These are phyloP conservation scores for Cerceris ruficornis DNA, from an alignment of 2,888 invertebrate species.

Conservation along the genomic window DNA sequence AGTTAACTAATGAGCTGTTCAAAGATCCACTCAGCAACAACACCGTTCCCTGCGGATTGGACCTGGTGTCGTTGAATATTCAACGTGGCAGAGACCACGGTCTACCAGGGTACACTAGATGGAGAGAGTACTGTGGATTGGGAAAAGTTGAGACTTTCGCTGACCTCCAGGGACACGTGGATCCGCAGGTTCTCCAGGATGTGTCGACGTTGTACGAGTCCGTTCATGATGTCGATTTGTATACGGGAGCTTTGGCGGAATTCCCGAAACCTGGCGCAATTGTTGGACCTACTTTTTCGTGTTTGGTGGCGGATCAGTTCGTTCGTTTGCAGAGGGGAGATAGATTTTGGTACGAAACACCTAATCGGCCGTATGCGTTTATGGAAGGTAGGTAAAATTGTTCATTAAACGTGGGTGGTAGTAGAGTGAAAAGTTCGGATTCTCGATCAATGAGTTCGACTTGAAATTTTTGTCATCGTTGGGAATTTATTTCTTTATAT, in stretches of 20 bases:
- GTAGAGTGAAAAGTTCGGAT: not conserved
- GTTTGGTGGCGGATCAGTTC: slow-evolving; percentile 94
- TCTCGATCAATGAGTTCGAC: no score
- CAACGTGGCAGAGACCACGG: slow-evolving; percentile 96
- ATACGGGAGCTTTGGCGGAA: slow-evolving; percentile 94
- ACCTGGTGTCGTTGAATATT: slow-evolving; percentile 93
- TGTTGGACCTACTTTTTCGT: slow-evolving; percentile 92
- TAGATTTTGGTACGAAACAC: slow-evolving; percentile 94
- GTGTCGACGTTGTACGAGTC: slow-evolving; percentile 87
- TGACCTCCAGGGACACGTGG: slow-evolving; percentile 86
- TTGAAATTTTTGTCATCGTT: no score
- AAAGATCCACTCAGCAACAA: slow-evolving; percentile 82
- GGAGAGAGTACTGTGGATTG: slow-evolving; percentile 90
- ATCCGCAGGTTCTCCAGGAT: slow-evolving; percentile 85
- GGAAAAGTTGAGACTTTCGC: slow-evolving; percentile 85
- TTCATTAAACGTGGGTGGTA: not conserved
- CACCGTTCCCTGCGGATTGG: slow-evolving; percentile 87
- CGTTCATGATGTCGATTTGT: slow-evolving; percentile 94
- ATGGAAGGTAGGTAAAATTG: slow-evolving; percentile 83
- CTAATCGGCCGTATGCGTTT: slow-evolving; percentile 86
- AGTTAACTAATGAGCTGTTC: slow-evolving; percentile 86
- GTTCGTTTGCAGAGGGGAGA: slow-evolving; percentile 90
- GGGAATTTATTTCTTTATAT: no score
- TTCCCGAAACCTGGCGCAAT: slow-evolving; percentile 87
- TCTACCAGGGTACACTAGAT: slow-evolving; percentile 89